A percentile compares a stretch with the other conserved stretches of the same genome.
phyloP scores from a whole-genome alignment of 2,113 vertebrate species.

The Antennarius striatus region DNA sequence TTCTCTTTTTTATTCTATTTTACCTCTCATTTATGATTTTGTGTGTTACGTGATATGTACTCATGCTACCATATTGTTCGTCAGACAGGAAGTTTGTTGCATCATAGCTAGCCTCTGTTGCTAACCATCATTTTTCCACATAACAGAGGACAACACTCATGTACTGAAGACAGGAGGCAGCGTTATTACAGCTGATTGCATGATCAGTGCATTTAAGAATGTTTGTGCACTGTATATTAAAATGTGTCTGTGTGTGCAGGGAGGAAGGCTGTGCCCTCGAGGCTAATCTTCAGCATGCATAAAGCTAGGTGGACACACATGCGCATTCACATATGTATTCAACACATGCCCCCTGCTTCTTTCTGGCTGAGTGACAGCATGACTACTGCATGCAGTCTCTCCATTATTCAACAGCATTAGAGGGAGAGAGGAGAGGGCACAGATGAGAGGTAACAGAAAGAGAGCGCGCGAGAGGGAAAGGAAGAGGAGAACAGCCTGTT shows the following conservation, averaged over 20 bases:
- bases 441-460: slow-evolving; percentile 55
- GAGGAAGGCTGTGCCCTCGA: slow-evolving; percentile 36
- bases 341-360: slow-evolving; percentile 56
- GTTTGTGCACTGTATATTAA: slow-evolving; percentile 4
- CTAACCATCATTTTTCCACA: slow-evolving; percentile 8
- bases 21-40: slow-evolving; percentile 48
- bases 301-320: slow-evolving; percentile 25
- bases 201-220: slow-evolving; percentile 14
- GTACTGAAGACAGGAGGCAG: slow-evolving; percentile 1
- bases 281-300: slow-evolving; percentile 61
- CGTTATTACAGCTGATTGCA: slow-evolving; percentile 52
- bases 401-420: slow-evolving; percentile 76
- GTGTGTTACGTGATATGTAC: neutral
- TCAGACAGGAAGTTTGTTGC: slow-evolving; percentile 27
- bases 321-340: slow-evolving; percentile 54
- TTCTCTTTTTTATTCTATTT: slow-evolving; percentile 30
- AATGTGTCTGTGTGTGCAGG: slow-evolving; percentile 5
- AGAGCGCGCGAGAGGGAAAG: slow-evolving; percentile 25
- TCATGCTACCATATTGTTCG: neutral
- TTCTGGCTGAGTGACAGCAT: slow-evolving; percentile 71
- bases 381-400: slow-evolving; percentile 70
- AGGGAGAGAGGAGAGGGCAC: slow-evolving; percentile 44
- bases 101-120: slow-evolving; percentile 28
- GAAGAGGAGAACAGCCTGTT: slow-evolving; percentile 43
- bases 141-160: slow-evolving; percentile 3